Conservation (phyloP, 2,797 vertebrate genomes). For the Carapus acus region DNA sequence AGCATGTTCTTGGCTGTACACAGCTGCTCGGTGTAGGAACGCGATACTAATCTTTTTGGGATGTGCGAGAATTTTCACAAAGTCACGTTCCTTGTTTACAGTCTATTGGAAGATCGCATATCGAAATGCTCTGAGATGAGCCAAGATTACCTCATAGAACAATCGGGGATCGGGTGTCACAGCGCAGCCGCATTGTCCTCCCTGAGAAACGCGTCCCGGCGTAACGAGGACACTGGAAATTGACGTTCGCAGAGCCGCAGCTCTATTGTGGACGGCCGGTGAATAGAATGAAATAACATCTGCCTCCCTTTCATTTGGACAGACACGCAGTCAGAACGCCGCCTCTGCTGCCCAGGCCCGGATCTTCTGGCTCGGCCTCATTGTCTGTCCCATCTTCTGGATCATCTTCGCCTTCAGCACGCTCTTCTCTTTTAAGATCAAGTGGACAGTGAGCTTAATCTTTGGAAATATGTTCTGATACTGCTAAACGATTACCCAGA, state of each 20-base stretch:
- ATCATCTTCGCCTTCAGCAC: conserved; percentile 85
- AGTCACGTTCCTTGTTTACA: too few species aligned
- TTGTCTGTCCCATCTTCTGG: conserved; percentile 87
- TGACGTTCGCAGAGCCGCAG: not conserved
- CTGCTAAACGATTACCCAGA: too few species aligned
- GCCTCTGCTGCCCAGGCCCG: conserved; percentile 78
- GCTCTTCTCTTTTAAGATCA: conserved; percentile 84
- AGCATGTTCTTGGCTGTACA: not conserved
- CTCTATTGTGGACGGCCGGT: not conserved
- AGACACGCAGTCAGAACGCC: conserved; percentile 56
- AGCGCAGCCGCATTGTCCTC: conserved; percentile 18
- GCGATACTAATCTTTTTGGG: not conserved
- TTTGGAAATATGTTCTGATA: too few species aligned
- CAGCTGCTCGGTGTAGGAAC: not conserved
- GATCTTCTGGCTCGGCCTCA: conserved; percentile 91
- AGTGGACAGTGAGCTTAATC: conserved; percentile 88
- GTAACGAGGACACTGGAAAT: conserved; percentile 6
- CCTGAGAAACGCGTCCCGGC: not conserved
- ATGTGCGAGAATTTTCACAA: too few species aligned
- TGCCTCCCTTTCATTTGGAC: conserved; percentile 16
- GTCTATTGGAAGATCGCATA: too few species aligned
- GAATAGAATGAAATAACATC: conserved; percentile 1
- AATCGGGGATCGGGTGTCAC: conserved; percentile 9
- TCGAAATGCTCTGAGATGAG: not conserved
- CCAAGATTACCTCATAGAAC: not conserved